Evolutionary conservation across 2,113 vertebrate genomes (phyloP), one percentile per base, ranked within the genome.

Genomic region (Saguinus imperator): DNA sequence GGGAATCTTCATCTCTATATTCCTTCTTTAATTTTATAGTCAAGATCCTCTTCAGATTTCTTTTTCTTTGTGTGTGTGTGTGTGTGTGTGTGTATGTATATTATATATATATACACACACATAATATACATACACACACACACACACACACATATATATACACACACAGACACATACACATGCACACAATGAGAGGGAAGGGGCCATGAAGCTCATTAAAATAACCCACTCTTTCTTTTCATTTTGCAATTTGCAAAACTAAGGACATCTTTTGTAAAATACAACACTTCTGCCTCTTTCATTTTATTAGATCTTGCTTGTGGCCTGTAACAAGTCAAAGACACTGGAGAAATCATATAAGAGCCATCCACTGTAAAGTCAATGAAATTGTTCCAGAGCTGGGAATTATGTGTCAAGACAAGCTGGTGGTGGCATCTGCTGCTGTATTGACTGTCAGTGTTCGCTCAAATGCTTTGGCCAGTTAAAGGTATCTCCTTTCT

Each of bases 381-480:
- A 40, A 73, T 89, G 76, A 76, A 68, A 58, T 64, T 35, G 40
- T 48, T 94, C 35, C 35, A 4, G 0, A 40, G 17, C 21, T 40
- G 64, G 75, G 79, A 76, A n/a, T 25, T 83, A 61, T 45, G 14
- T 43, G 79, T 95, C 58, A 29, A 37, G 55, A 50, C 91, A 94
- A 86, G 94, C 94, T 97, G 96, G 61, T 1, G 0, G 14, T 0
- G 27, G 25, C 96, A 95, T 94, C 94, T 97, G 96, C 32, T 83
- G 50, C 52, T 20, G 7, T 89, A 94, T 92, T 43, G 79, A 95
- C 48, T 81, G 23, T 66, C 94, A 45, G n/a, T 9, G 5, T 32
- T n/a, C n/a, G 23, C 40, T 89, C 79, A 37, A 70, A 82, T 89
- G 79, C 83, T 95, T 80, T 45, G 80, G 57, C 66, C 68, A 45